These are phyloP conservation scores for Matsumurasca onukii DNA, from an alignment of 1,140 invertebrate species.

Conservation along the genomic window DNA sequence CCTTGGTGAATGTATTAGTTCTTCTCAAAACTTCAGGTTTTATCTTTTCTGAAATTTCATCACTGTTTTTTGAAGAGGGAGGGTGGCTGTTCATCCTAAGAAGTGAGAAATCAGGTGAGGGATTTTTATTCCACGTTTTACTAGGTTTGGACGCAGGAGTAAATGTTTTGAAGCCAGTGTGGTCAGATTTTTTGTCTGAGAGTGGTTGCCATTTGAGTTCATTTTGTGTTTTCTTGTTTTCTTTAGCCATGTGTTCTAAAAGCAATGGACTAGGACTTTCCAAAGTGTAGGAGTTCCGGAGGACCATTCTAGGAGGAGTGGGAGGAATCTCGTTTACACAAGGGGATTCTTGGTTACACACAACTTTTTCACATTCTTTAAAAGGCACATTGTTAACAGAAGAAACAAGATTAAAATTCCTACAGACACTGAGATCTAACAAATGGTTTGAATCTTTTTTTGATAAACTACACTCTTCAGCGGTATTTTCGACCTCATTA, in stretches of 20 bases:
- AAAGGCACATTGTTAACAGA: neutral
- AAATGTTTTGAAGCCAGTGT: conserved; percentile 9
- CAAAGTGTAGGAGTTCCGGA: conserved; percentile 10
- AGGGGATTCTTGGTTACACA: neutral
- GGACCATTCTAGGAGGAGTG: neutral
- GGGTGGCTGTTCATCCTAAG: neutral
- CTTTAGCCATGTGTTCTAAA: conserved; percentile 13
- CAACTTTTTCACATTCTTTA: neutral
- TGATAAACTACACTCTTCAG: neutral
- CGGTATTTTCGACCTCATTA: neutral
- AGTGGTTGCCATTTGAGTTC: conserved; percentile 12
- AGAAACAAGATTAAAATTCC: neutral
- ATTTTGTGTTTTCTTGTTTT: no score
- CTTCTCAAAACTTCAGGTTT: no score
- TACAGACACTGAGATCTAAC: conserved; percentile 9
- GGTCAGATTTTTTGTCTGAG: neutral
- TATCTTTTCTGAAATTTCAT: no score
- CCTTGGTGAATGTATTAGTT: no score
- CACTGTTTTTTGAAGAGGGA: neutral
- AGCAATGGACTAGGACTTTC: conserved; percentile 15
- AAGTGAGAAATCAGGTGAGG: neutral
- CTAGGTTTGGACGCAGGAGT: neutral
- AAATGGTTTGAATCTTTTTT: neutral
- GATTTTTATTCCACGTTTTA: neutral
- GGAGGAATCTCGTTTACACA: neutral